These are phyloP conservation scores for Pelobates cultripes DNA, from an alignment of 2,797 vertebrate species.

Conservation along the genomic window DNA sequence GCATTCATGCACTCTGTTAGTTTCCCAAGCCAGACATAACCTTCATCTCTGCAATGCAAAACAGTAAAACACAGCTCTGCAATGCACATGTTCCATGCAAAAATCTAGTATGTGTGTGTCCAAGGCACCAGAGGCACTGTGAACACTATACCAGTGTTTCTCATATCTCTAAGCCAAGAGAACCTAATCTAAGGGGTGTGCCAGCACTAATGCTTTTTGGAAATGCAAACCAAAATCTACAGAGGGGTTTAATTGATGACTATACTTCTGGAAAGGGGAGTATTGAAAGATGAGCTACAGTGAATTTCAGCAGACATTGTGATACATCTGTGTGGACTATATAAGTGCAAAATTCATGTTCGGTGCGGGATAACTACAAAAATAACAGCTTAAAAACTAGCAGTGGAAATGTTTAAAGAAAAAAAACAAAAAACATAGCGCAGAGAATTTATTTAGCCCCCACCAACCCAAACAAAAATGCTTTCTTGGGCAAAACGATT, in stretches of 20 bases:
- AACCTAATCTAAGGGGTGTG: conserved; percentile 71
- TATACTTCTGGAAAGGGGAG: conserved; percentile 63
- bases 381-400: conserved; percentile 10
- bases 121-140: conserved; percentile 38
- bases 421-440: too few species aligned
- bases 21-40: conserved; percentile 55
- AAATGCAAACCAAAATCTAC: conserved; percentile 68
- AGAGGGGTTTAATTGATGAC: conserved; percentile 70
- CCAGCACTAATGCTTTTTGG: conserved; percentile 67
- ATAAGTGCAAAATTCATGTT: conserved; percentile 68
- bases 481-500: background rate
- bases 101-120: conserved; percentile 24
- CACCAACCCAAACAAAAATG: too few species aligned
- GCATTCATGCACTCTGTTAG: conserved; percentile 52
- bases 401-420: background rate
- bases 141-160: conserved; percentile 58
- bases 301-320: conserved; percentile 68
- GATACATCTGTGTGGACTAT: conserved; percentile 65
- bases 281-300: conserved; percentile 64
- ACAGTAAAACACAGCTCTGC: conserved; percentile 38
- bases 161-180: conserved; percentile 62
- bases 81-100: conserved; percentile 29
- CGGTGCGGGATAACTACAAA: conserved; percentile 66
- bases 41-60: conserved; percentile 45
- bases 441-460: background rate